Base-by-base conservation (phyloP, 2,113 vertebrate species). In the Eulemur macaco region DNA sequence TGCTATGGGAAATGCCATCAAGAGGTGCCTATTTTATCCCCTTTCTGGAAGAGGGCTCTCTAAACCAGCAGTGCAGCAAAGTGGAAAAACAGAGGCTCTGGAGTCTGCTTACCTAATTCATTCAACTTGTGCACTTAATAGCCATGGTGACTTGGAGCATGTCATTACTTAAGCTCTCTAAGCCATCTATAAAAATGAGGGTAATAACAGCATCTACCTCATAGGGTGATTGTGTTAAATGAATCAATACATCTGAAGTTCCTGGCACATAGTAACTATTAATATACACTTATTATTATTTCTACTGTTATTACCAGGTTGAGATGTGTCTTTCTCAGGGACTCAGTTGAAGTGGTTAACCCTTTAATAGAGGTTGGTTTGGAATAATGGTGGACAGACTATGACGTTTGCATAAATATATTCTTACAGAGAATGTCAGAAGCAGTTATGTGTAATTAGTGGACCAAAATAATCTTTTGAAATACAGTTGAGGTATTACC, bases 381-480 rank as follows among this genome's bases (percentile, higher is more conserved):
- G 76, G 50, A 89, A 82, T 66, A 91, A 94, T 56, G 50, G 27
- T 63, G 60, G 66, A 58, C 21, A 81, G 42, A 84, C 15, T 31
- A 58, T 58, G 91, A 54, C 1, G 6, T 96, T 89, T 52, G 71
- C 81, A 73, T 76, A 80, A 89, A 89, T 52, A 78, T 25, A 84
- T 96, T 68, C 89, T 81, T 87, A 64, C 50, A 23, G 45, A 81
- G 80, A 80, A 76, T 50, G 37, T 58, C 89, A 87, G 37, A 71
- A 60, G 56, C 21, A 86, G 42, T 68, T 69, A 58, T 37, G 58
- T 63, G 23, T 95, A 95, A 96, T 96, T 92, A 97, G 50, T n/a
- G 56, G 95, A 71, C 29, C 29, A 80, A 89, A 90, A 69, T 54
- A 74, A 84, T 87, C 87, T 95, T 94, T 89, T 39, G 84, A 95